A percentile compares a stretch with the other conserved stretches of the same genome.
Evolutionary conservation across 2,797 vertebrate genomes (phyloP).

Genomic region (Novumbra hubbsi): DNA sequence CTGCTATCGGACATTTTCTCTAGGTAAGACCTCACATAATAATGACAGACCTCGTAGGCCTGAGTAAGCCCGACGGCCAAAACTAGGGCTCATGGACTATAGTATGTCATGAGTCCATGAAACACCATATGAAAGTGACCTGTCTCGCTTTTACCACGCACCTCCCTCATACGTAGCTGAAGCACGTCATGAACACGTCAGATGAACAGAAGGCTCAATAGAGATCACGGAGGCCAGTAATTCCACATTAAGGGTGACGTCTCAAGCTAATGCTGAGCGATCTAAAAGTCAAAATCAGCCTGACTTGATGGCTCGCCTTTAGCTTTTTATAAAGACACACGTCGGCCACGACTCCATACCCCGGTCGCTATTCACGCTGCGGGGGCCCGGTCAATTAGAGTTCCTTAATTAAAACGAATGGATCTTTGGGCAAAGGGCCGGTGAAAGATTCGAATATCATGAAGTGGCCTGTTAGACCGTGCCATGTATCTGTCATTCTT

Average conservation of each 20-base stretch:
- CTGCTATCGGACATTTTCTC: too few relatives aligned
- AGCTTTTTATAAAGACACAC: conserved; percentile 56
- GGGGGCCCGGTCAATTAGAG: conserved; percentile 55
- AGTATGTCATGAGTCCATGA: not conserved
- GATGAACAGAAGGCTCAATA: conserved; percentile 42
- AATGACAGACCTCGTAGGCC: too few relatives aligned
- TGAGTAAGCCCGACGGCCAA: too few relatives aligned
- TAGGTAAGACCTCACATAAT: too few relatives aligned
- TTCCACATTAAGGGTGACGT: conserved; percentile 28
- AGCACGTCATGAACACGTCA: conserved; percentile 18
- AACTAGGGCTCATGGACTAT: too few relatives aligned
- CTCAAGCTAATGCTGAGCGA: conserved; percentile 57
- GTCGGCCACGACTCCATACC: conserved; percentile 40
- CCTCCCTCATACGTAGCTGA: not conserved
- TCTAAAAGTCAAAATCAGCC: conserved; percentile 35
- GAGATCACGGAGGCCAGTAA: conserved; percentile 33
- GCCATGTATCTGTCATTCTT: conserved; percentile 9
- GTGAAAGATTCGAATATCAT: conserved; percentile 23
- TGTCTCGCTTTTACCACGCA: not conserved
- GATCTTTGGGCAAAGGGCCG: conserved; percentile 18
- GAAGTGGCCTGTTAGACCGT: conserved; percentile 16
- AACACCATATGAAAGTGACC: not conserved
- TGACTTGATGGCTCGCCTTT: conserved; percentile 35
- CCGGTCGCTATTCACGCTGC: conserved; percentile 31
- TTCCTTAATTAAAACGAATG: conserved; percentile 67